A percentile compares a stretch with the other conserved stretches of the same genome.
Evolutionary conservation across 2,113 vertebrate species (phyloP).

Genomic region (Pagrus major): DNA sequence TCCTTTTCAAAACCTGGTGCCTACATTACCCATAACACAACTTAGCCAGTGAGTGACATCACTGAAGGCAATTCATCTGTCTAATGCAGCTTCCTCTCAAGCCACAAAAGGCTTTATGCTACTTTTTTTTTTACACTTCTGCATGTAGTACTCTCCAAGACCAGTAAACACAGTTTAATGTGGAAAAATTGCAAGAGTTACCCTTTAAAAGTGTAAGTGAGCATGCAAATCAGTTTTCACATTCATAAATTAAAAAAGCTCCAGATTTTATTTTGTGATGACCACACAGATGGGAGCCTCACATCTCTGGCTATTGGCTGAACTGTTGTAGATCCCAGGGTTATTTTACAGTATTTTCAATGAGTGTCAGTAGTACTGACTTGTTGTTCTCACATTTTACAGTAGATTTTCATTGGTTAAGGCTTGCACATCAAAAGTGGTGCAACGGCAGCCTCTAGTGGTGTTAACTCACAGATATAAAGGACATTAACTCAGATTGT

Average conservation of each 20-base stretch:
- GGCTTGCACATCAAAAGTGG: constrained; percentile 36
- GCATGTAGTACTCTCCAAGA: no score
- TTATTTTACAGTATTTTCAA: neutral
- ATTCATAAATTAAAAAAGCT: constrained; percentile 21
- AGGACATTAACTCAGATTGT: constrained; percentile 1
- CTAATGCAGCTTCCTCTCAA: no score
- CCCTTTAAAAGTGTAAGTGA: neutral
- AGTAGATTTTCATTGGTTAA: constrained; percentile 26
- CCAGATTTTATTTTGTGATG: constrained; percentile 27
- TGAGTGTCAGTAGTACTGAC: constrained; percentile 23
- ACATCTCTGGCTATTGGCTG: neutral
- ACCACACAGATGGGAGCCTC: neutral
- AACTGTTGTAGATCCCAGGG: neutral
- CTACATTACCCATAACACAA: no score
- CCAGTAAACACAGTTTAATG: no score
- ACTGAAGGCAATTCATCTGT: no score
- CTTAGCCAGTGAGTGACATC: no score
- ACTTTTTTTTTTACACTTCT: no score
- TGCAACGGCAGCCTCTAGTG: constrained; percentile 73
- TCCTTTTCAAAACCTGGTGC: no score
- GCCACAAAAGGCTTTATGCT: no score
- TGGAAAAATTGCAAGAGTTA: no score
- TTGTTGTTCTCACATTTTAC: constrained; percentile 15
- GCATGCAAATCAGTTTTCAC: constrained; percentile 31
- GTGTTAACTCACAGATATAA: constrained; percentile 17